phyloP scores from a whole-genome alignment of 2,113 vertebrate genomes.

The Phalacrocorax brasilianus region DNA sequence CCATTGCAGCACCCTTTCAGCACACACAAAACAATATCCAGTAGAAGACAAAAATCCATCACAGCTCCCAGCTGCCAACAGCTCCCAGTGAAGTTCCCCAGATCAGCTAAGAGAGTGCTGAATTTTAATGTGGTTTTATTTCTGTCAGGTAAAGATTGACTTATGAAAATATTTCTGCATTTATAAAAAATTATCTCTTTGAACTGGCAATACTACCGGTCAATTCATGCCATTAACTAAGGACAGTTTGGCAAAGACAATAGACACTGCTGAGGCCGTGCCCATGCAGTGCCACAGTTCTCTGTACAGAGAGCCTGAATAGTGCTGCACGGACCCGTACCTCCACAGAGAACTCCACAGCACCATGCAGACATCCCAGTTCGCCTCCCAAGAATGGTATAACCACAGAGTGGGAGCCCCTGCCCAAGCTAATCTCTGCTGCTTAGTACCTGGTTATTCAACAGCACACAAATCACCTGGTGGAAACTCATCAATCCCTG shows the following conservation, averaged over 20 bases:
- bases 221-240: neutral
- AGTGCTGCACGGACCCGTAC: fast-evolving
- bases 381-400: neutral
- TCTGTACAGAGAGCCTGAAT: fast-evolving
- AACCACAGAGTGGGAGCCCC: neutral
- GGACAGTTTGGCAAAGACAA: neutral
- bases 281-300: fast-evolving
- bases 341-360: neutral
- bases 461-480: neutral
- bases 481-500: neutral
- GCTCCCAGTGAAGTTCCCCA: neutral
- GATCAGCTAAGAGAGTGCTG: neutral
- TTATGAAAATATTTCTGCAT: neutral
- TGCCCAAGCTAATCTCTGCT: neutral
- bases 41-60: fast-evolving
- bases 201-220: neutral
- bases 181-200: neutral
- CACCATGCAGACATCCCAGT: neutral
- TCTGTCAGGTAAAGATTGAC: neutral
- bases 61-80: neutral
- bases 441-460: neutral
- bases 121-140: neutral
- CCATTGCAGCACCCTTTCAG: neutral
- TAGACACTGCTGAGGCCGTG: neutral
- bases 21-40: neutral